These are phyloP conservation scores for Drosophila pseudotakahashii DNA, from an alignment of 2,888 invertebrate species.

Conservation along the genomic window DNA sequence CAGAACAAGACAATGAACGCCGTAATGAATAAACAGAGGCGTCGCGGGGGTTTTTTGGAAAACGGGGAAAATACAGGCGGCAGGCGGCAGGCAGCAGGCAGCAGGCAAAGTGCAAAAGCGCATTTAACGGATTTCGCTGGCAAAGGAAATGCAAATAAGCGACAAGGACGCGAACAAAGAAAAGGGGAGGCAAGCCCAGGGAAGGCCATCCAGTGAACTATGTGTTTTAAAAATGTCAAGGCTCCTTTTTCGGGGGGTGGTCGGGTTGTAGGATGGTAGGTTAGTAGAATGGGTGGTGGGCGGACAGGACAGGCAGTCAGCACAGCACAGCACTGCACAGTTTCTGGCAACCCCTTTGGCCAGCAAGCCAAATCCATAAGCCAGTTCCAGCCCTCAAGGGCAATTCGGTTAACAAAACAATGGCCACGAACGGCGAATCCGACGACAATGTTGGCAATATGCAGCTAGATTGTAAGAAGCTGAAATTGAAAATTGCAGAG, in stretches of 20 bases:
- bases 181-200: slow-evolving; percentile 14
- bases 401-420: slow-evolving; percentile 64
- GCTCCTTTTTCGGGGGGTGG: slow-evolving; percentile 16
- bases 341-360: slow-evolving; percentile 32
- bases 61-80: neutral
- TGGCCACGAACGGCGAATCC: slow-evolving; percentile 7
- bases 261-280: neutral
- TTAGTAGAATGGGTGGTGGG: too few relatives aligned
- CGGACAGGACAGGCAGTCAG: slow-evolving; percentile 16
- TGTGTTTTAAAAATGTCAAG: slow-evolving; percentile 52
- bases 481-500: slow-evolving; percentile 3
- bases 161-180: slow-evolving; percentile 58
- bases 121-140: slow-evolving; percentile 42
- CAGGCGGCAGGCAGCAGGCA: too few relatives aligned
- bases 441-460: slow-evolving; percentile 15
- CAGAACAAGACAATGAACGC: slow-evolving; percentile 42
- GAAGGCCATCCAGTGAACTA: slow-evolving; percentile 34
- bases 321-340: slow-evolving; percentile 10
- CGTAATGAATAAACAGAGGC: slow-evolving; percentile 28
- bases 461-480: neutral
- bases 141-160: slow-evolving; percentile 58
- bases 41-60: neutral
- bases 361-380: slow-evolving; percentile 43
- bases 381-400: slow-evolving; percentile 47
- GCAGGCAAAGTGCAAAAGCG: slow-evolving; percentile 45